Evolutionary conservation across 2,888 invertebrate species (phyloP), one percentile per base, ranked within the genome.

Genomic region (Agonopterix arenella): DNA sequence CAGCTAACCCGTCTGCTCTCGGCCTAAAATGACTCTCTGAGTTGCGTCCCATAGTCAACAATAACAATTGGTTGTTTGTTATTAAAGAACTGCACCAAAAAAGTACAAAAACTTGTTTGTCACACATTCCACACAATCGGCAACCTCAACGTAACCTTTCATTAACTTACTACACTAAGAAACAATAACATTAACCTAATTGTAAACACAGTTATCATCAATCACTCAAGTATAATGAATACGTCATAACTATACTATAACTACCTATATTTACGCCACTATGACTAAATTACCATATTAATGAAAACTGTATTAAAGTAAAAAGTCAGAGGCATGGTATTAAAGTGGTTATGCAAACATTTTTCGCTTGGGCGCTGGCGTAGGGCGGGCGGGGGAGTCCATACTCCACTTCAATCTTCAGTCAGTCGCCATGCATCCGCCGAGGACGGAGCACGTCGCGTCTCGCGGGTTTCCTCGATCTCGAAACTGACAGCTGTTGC

Each of bases 311-410:
- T 66, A 66, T 71, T 68, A 73, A 18, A 18, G 28, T 28, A 28
- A 70, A 43, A 71, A 71, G 60, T 69, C 58, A 52, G 48, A 47
- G 50, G 11, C 50, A 54, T 47, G 47, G 56, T 52, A 56, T 60
- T 55, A 56, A 62, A 62, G 59, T 64, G 62, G 63, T 66, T 69
- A 63, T 68, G 66, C 65, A 73, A 74, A 73, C 64, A 68, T 68
- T 66, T 73, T 72, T 70, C 65, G 64, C 70, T 80, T 77, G 84
- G 84, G 85, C 85, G 85, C 76, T 64, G 52, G 57, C 65, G 67
- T 77, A 68, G 80, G 84, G 82, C 82, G 83, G 84, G 83, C 82
- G 82, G 80, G 65, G 75, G 69, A 60, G 50, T 46, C 51, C 51
- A 28, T 28, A 47, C 47, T 53, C 49, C 51, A 51, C 50, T 11